Conservation (phyloP, 1,140 invertebrate genomes). For the Atta texana region DNA sequence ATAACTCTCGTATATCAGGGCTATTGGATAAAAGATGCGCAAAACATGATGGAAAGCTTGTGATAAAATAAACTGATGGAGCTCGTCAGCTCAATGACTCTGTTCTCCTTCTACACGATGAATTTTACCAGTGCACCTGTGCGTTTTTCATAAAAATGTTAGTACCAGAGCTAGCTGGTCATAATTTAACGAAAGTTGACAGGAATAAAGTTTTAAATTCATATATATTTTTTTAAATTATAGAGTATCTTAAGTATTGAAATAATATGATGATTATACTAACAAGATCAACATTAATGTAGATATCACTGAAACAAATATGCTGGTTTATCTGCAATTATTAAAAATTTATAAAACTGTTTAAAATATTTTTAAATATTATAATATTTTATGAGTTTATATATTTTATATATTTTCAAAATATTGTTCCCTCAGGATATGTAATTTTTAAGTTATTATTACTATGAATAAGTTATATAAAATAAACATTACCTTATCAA, state of each 20-base stretch:
- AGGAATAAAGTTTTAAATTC: background rate
- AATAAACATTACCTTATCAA: too few species aligned
- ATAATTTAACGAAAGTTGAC: conserved; percentile 19
- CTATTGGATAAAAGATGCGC: conserved; percentile 8
- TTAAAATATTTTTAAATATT: background rate
- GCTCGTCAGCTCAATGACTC: conserved; percentile 6
- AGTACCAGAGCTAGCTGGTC: background rate
- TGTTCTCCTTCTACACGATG: background rate
- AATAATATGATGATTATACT: background rate
- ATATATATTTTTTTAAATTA: background rate
- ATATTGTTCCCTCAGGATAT: background rate
- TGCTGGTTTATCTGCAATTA: background rate
- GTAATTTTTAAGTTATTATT: too few species aligned
- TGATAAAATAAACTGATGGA: conserved; percentile 39
- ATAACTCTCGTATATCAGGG: conserved; percentile 19
- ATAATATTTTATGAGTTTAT: background rate
- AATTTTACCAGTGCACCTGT: conserved; percentile 28
- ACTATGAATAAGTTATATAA: too few species aligned
- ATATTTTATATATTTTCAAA: background rate
- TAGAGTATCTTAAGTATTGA: background rate
- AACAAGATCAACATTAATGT: background rate
- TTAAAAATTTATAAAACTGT: background rate
- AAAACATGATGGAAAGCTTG: conserved; percentile 35
- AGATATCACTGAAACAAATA: background rate
- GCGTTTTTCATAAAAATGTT: conserved; percentile 27